Percentiles rank a stretch among this genome's conserved stretches.
Conservation (phyloP, 2,888 invertebrate species). For the Phalangium opilio region DNA sequence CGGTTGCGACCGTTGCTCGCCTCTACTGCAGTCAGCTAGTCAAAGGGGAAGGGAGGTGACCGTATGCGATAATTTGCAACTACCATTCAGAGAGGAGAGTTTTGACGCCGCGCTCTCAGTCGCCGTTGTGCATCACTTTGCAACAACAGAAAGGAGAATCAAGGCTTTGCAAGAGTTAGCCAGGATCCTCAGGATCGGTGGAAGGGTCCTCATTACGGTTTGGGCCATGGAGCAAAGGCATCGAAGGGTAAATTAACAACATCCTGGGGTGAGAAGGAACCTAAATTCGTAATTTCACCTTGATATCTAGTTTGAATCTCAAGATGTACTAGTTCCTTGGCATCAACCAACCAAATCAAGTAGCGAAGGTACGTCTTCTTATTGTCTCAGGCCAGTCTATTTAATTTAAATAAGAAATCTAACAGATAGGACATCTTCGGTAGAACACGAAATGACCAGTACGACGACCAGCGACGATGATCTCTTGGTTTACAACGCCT, state of each 20-base stretch:
- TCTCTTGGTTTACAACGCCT: conserved; percentile 42
- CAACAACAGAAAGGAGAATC: conserved; percentile 78
- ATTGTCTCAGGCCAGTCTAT: too few relatives aligned
- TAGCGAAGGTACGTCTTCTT: conserved; percentile 30
- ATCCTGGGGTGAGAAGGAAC: too few relatives aligned
- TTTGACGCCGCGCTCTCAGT: conserved; percentile 91
- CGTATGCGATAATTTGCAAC: conserved; percentile 37
- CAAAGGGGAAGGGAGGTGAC: conserved; percentile 7
- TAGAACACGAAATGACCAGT: conserved; percentile 21
- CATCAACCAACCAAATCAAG: conserved; percentile 45
- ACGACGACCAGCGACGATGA: conserved; percentile 42
- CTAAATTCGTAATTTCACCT: too few relatives aligned
- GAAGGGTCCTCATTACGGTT: conserved; percentile 75
- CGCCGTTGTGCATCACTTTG: conserved; percentile 94
- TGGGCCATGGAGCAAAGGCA: conserved; percentile 95
- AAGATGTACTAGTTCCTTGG: conserved; percentile 83
- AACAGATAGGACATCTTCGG: conserved; percentile 16
- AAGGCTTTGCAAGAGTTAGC: conserved; percentile 72
- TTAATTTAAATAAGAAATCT: too few relatives aligned
- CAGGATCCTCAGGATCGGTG: conserved; percentile 71
- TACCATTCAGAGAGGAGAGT: conserved; percentile 78
- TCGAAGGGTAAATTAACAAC: conserved; percentile 40
- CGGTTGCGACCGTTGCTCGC: conserved; percentile 71
- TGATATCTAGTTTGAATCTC: conserved; percentile 46
- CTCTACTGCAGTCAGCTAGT: conserved; percentile 6